Evolutionary conservation across 2,113 vertebrate genomes (phyloP), one percentile per base, ranked within the genome.

Genomic region (Siniperca knerii): DNA sequence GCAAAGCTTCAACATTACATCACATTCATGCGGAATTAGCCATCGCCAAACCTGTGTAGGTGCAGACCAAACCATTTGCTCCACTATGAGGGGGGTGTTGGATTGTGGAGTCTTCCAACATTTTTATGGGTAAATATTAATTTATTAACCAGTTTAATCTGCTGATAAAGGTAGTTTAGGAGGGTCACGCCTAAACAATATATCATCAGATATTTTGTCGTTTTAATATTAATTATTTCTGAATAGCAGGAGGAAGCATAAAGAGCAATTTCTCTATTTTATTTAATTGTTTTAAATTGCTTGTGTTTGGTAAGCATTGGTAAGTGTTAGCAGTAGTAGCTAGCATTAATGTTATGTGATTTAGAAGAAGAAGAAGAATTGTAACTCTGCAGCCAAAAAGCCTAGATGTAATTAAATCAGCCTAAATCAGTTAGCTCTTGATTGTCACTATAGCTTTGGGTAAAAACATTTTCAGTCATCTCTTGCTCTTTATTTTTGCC

Each of bases 41-140:
- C 44, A 20, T 60, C 6, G 8, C 3, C 13, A 8, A 44, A 46
- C 40, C 52, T 1, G 70, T 33, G 55, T 0, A 8, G 16, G 46
- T 16, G 46, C 37, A 4, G 77, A 72, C 33, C 29, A 15, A 42
- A 80, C 68, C 68, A 80, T 65, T 55, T 23, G 18, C 18, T 52
- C 5, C 21, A 21, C 2, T 4, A 1, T 2, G 21, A 46, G 40
- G 35, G 77, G 76, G 50, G 64, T 33, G 54, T 15, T 23, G 20
- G 15, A 42, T 4, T 48, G 50, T 48, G 4, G 18, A 52, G 18
- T 8, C 13, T 16, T 61, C 58, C 58, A 61, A 29, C 15, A 25
- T 29, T 18, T 10, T 10, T 25, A 4, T 10, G 2, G 2, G 21
- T 25, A 25, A 8, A 9, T n/a, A 57, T 23, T 4, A 23, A 52